Base-by-base conservation (phyloP, 2,113 vertebrate species). In the Atractosteus spatula region DNA sequence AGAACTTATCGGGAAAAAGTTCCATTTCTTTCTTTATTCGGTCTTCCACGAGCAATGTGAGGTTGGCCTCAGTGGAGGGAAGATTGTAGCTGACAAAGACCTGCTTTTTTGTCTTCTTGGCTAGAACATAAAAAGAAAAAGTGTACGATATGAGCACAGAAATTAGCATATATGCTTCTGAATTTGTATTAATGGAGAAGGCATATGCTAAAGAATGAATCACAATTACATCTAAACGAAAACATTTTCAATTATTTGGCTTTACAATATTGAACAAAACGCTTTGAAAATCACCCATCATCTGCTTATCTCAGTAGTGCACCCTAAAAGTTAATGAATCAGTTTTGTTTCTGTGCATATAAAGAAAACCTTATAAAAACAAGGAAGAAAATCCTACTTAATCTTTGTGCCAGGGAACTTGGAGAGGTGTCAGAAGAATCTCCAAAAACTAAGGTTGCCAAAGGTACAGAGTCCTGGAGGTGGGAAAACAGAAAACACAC, bases 81-180 rank as follows among this genome's bases (percentile, higher is more conserved):
- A 99, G 90, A 65, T 94, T 97, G 81, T 96, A 96, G 82, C 97
- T 99, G 82, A 97, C 94, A 85, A 95, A 99, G 55, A 98, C 90
- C 82, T 98, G 97, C 74, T 98, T 99, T 84, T 92, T 93, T 2
- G 96, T 99, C 91, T 94, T 98, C 92, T 94, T 96, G 78, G 97
- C 97, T 98, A 84, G 44, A 88, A 88, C 54, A 82, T 3, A 84
- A 80, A 89, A 74, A 62, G 78, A 68, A 84, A 72, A 79, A 45
- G 2, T 29, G 10, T 10, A 51, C 10, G 47, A 10, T 7, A 51
- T 51, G 5, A 51, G 47, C 5, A 51, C 47, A 7, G 47, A 51
- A 51, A 29, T 1, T 29, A 29, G 29, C 29, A 29, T 29, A 29
- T 29, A 29, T 29, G 29, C 29, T 29, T 29, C 2, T 29, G 29